Conservation (phyloP, 2,113 vertebrate species). For the Osmerus eperlanus region DNA sequence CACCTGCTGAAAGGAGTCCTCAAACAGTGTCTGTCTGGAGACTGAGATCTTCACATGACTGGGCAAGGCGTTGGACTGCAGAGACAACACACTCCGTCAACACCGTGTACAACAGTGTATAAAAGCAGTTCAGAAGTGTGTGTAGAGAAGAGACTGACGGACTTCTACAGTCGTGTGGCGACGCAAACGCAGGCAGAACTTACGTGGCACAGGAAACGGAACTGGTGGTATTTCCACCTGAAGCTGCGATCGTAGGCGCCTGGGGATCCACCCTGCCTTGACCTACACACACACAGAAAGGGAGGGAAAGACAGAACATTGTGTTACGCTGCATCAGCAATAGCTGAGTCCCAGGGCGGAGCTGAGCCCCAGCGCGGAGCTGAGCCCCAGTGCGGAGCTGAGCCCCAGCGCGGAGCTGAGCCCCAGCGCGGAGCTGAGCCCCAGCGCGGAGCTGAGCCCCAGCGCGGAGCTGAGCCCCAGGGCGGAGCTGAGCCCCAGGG, state of each 20-base stretch:
- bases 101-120: neutral
- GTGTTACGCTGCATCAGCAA: neutral
- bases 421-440: no score
- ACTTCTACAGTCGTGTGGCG: neutral
- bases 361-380: neutral
- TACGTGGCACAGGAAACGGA: constrained; percentile 97
- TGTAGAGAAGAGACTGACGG: neutral
- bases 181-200: constrained; percentile 58
- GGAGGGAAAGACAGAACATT: constrained; percentile 1
- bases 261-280: constrained; percentile 86
- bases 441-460: no score
- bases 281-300: constrained; percentile 42
- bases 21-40: constrained; percentile 94
- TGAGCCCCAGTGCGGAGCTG: neutral
- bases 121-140: neutral
- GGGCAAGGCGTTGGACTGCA: constrained; percentile 89
- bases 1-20: constrained; percentile 98
- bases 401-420: no score
- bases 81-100: constrained; percentile 16
- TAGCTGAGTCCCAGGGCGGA: constrained; percentile 1
- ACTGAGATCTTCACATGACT: constrained; percentile 98
- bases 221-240: constrained; percentile 99
- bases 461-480: neutral
- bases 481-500: neutral
- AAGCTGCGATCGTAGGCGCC: constrained; percentile 96